Evolutionary conservation across 1,140 invertebrate genomes (phyloP).

Genomic region (Camponotus floridanus): DNA sequence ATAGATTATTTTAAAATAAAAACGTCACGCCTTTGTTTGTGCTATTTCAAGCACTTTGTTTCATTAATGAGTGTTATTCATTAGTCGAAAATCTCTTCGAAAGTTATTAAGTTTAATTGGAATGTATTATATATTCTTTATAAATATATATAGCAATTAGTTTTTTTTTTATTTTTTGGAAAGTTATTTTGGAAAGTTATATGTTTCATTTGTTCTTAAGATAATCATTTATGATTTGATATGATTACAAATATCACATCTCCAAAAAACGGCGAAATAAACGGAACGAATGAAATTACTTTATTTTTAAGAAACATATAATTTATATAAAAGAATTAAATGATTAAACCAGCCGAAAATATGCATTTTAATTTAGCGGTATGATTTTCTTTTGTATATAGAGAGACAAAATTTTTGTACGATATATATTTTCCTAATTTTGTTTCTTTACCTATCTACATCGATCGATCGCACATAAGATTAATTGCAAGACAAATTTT

Average conservation of each 20-base stretch:
- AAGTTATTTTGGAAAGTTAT: not conserved
- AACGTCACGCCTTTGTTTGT: too few species aligned
- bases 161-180: not conserved
- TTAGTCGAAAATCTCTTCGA: not conserved
- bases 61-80: not conserved
- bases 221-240: not conserved
- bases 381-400: not conserved
- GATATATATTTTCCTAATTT: not conserved
- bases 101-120: not conserved
- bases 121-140: not conserved
- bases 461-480: constrained; percentile 60
- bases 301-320: constrained; percentile 4
- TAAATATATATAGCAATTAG: not conserved
- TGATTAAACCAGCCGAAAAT: not conserved
- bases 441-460: not conserved
- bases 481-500: constrained; percentile 16
- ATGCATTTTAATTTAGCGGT: not conserved
- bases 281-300: not conserved
- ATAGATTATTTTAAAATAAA: constrained; percentile 13
- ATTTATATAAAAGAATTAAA: constrained; percentile 1
- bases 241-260: not conserved
- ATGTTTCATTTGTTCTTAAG: not conserved
- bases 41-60: not conserved
- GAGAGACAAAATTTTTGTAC: not conserved
- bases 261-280: not conserved